Conservation (phyloP, 2,797 vertebrate genomes). For the Pseudomugil gertrudae region DNA sequence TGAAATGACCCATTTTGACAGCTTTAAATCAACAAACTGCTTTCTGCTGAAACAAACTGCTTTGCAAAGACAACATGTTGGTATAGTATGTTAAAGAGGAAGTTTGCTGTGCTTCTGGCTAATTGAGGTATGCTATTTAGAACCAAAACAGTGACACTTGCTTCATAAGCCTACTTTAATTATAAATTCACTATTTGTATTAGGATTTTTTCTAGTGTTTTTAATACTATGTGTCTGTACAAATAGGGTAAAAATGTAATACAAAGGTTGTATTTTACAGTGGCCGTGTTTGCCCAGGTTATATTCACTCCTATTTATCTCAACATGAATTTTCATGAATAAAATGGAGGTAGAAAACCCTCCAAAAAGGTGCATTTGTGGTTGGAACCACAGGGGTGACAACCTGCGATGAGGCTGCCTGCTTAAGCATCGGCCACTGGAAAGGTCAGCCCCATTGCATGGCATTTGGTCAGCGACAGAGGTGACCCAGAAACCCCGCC, state of each 20-base stretch:
- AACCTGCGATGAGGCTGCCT: slow-evolving; percentile 50
- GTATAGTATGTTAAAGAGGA: slow-evolving; percentile 37
- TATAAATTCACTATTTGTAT: slow-evolving; percentile 53
- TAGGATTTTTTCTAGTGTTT: too few relatives aligned
- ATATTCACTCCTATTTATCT: slow-evolving; percentile 44
- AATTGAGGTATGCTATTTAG: slow-evolving; percentile 67
- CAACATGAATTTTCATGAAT: slow-evolving; percentile 50
- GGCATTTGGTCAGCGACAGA: slow-evolving; percentile 80
- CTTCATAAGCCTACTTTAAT: slow-evolving; percentile 48
- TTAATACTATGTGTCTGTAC: slow-evolving; percentile 47
- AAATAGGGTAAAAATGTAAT: slow-evolving; percentile 47
- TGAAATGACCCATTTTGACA: slow-evolving; percentile 41
- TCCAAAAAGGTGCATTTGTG: slow-evolving; percentile 26
- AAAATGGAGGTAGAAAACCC: slow-evolving; percentile 32
- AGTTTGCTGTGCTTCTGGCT: slow-evolving; percentile 66
- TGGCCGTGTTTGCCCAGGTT: slow-evolving; percentile 46
- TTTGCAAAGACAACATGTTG: slow-evolving; percentile 42
- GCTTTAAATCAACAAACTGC: slow-evolving; percentile 40
- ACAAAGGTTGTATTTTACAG: slow-evolving; percentile 51
- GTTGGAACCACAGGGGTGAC: slow-evolving; percentile 61
- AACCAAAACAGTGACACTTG: slow-evolving; percentile 44
- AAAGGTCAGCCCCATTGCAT: slow-evolving; percentile 79
- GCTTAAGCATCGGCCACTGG: slow-evolving; percentile 42
- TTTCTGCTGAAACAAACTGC: slow-evolving; percentile 42
- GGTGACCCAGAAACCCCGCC: slow-evolving; percentile 72